These are phyloP conservation scores for Pseudomyrmex cubaensis DNA, from an alignment of 1,140 invertebrate genomes.

Conservation along the genomic window DNA sequence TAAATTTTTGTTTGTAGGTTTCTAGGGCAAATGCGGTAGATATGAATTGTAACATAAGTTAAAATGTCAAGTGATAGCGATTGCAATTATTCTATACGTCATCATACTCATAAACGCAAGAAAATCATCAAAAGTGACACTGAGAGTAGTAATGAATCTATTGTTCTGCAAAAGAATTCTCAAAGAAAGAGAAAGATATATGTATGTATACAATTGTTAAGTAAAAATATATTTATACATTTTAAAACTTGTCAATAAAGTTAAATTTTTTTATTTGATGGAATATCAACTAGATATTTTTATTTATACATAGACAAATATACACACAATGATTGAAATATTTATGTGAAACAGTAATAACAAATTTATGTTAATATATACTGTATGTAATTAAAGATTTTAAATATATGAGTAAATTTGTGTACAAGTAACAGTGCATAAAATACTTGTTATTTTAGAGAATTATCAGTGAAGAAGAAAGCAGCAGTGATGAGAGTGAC, in stretches of 20 bases:
- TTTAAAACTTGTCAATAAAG: neutral
- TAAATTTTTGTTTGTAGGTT: constrained; percentile 23
- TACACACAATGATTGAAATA: too few relatives aligned
- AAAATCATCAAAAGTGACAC: constrained; percentile 75
- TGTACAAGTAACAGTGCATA: too few relatives aligned
- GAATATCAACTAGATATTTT: neutral
- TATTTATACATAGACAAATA: too few relatives aligned
- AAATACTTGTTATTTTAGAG: constrained; percentile 54
- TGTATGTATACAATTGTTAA: constrained; percentile 68
- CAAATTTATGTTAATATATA: constrained; percentile 2
- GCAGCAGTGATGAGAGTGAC: constrained; percentile 81
- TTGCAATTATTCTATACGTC: constrained; percentile 63
- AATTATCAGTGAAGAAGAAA: constrained; percentile 80
- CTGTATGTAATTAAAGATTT: constrained; percentile 5
- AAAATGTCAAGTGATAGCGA: constrained; percentile 82
- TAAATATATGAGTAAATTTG: neutral
- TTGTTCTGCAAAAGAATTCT: constrained; percentile 64
- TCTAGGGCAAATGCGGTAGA: constrained; percentile 23
- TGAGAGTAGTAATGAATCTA: constrained; percentile 80
- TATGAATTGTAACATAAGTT: constrained; percentile 63
- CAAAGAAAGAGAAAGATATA: constrained; percentile 73
- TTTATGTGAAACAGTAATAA: neutral
- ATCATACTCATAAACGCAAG: constrained; percentile 64
- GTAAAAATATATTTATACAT: neutral
- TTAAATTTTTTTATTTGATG: neutral